phyloP scores from a whole-genome alignment of 2,797 vertebrate genomes.

The Rhynchotus rufescens region DNA sequence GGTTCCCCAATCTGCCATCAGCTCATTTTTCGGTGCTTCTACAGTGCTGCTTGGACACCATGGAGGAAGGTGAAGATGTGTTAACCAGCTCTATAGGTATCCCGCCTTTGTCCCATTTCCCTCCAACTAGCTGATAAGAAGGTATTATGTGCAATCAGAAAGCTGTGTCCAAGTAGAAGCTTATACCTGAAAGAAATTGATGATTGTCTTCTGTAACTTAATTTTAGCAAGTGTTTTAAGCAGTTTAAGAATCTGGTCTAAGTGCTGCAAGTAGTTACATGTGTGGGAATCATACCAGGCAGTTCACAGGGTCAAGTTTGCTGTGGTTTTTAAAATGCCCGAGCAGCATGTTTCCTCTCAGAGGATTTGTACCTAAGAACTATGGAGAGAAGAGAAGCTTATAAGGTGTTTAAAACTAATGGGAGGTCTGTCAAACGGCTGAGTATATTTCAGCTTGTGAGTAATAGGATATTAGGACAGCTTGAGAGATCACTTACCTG shows the following conservation, averaged over 20 bases:
- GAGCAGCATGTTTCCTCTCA: background rate
- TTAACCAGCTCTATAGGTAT: background rate
- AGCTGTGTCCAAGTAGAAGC: background rate
- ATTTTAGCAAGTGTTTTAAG: constrained; percentile 30
- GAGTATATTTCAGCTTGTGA: background rate
- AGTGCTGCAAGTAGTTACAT: background rate
- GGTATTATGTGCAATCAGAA: rapidly evolving
- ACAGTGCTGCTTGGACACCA: rapidly evolving
- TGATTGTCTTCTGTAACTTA: background rate
- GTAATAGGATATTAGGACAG: constrained; percentile 44
- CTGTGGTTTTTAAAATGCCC: constrained; percentile 34
- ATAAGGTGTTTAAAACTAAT: constrained; percentile 14
- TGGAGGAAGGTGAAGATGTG: rapidly evolving
- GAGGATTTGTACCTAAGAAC: constrained; percentile 40
- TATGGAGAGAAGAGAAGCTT: constrained; percentile 20
- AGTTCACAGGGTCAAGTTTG: background rate
- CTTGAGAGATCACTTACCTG: constrained; percentile 17
- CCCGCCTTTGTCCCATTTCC: background rate
- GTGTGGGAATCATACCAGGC: background rate
- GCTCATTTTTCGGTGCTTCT: background rate
- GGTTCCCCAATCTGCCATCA: background rate
- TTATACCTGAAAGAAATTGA: background rate
- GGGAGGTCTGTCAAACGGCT: constrained; percentile 34
- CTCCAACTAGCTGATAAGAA: background rate
- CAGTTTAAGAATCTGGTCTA: background rate